phyloP scores from a whole-genome alignment of 2,797 vertebrate species.

The Otolemur crassicaudatus region DNA sequence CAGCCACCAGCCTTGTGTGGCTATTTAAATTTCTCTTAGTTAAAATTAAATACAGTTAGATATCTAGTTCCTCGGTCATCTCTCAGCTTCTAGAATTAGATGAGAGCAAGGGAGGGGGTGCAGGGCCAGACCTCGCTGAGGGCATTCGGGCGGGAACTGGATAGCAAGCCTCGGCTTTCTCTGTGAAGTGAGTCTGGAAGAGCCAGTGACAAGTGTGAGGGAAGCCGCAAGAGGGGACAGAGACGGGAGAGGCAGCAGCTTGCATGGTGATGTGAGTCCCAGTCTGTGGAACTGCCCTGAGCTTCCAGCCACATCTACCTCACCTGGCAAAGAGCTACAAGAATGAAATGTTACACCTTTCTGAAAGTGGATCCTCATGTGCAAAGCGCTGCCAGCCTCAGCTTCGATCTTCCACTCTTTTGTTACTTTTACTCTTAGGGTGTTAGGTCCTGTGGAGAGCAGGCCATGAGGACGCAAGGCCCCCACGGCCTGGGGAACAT shows the following conservation, averaged over 20 bases:
- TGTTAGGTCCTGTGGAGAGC: not conserved
- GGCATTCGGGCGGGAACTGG: too few relatives aligned
- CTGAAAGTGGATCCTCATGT: not conserved
- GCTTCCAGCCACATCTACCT: not conserved
- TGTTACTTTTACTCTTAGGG: not conserved
- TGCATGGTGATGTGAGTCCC: not conserved
- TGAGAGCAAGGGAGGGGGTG: not conserved
- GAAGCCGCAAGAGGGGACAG: too few relatives aligned
- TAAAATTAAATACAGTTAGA: not conserved
- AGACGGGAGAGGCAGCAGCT: rapidly evolving
- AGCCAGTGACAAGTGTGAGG: rapidly evolving
- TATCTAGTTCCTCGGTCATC: not conserved
- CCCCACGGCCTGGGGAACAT: not conserved
- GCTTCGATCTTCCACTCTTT: not conserved
- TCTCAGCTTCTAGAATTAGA: not conserved
- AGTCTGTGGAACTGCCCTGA: rapidly evolving
- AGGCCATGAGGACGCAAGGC: not conserved
- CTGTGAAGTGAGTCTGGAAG: not conserved
- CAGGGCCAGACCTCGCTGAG: not conserved
- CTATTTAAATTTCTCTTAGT: not conserved
- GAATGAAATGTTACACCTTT: too few relatives aligned
- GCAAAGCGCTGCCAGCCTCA: not conserved
- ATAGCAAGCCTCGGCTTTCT: not conserved
- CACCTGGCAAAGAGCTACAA: not conserved
- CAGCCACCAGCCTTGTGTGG: not conserved